Evolutionary conservation across 2,797 vertebrate species (phyloP), one percentile per base, ranked within the genome.

Genomic region (Champsocephalus gunnari): DNA sequence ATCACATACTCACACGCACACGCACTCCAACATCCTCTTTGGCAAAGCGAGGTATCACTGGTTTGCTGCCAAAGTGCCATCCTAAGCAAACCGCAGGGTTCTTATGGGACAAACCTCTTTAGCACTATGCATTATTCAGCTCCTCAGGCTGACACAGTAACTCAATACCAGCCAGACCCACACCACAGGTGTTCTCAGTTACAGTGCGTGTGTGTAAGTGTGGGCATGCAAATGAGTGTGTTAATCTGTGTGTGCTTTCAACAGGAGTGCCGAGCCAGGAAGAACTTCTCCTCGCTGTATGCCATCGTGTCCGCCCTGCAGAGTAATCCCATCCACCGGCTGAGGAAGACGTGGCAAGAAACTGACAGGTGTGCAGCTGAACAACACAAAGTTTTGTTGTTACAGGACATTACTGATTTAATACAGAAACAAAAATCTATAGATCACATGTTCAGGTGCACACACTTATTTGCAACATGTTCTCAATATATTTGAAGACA

Each of bases 251-350:
- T 73, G 59, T 80, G 57, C 38, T 72, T 62, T 83, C 57, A 69
- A 82, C 86, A 98, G 97, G 97, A 96, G 50, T 98, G 97, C 75
- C 83, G 96, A 69, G 93, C 90, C 49, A 94, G 96, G 73, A 96
- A 97, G 80, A 97, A 98, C 86, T 97, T 98, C 92, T 98, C 97
- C 17, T 97, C 97, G 0, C 92, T 98, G 66, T 97, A 96, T 1
- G 96, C 97, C 75, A 95, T 98, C 2, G 93, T 98, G 73, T 97
- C 97, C 0, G 97, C 96, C 1, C 92, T 98, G 84, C 96, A 97
- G 87, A 97, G 96, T 79, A 97, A 96, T 80, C 93, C 97, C 16
- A 91, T 98, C 86, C 97, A 98, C 88, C 93, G 97, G 17, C 96
- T 98, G 64, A 95, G 96, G 89, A 94, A 85, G 74, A 96, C 96